A percentile compares a stretch with the other conserved stretches of the same genome.
Conservation (phyloP, 2,113 vertebrate species). For the Pan troglodytes region NHGRI_mPanTro3-v2.1_pri NC_072412.2:59700001-59700500, state of each 20-base stretch:
- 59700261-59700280: neutral
- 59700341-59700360: too few species aligned
- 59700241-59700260: neutral
- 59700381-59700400: neutral
- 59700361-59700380: neutral
- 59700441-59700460: neutral
- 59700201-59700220: neutral
- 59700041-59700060: neutral
- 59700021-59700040: neutral
- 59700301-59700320: neutral
- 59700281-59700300: neutral
- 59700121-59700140: neutral
- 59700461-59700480: neutral
- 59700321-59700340: accelerated
- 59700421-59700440: neutral
- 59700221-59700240: neutral
- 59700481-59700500: neutral
- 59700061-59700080: neutral
- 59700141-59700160: neutral
- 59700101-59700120: neutral
- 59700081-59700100: neutral
- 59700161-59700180: neutral
- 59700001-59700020: neutral
- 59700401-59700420: neutral
- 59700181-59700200: neutral